Evolutionary conservation across 2,113 vertebrate species (phyloP).

Genomic region (Grammomys dolichurus): DNA sequence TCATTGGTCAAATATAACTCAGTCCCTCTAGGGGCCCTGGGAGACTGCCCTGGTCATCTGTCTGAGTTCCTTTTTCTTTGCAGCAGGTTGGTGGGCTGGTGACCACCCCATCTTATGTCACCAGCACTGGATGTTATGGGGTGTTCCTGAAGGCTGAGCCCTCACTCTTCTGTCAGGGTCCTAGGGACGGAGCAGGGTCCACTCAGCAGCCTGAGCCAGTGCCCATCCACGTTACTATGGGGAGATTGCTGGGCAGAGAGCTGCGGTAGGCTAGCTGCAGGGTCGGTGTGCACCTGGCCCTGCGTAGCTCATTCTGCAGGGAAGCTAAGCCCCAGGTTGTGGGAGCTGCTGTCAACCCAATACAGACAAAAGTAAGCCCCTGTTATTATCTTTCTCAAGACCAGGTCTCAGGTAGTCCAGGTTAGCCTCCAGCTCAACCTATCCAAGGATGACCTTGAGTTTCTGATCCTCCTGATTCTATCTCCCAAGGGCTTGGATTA

Average conservation of each 20-base stretch:
- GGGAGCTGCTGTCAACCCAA: neutral
- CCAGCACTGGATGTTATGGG: neutral
- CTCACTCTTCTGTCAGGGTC: neutral
- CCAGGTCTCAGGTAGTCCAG: neutral
- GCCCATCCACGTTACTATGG: neutral
- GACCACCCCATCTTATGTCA: neutral
- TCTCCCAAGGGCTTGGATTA: neutral
- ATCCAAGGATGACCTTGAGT: neutral
- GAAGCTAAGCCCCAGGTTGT: neutral
- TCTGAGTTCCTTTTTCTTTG: neutral
- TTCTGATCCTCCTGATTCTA: neutral
- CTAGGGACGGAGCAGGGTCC: neutral
- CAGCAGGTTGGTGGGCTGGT: neutral
- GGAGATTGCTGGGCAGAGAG: accelerated
- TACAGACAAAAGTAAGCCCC: neutral
- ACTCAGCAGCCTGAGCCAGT: neutral
- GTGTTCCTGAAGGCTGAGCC: neutral
- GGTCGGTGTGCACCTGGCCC: neutral
- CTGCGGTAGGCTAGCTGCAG: accelerated
- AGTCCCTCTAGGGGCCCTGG: neutral
- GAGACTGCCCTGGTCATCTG: neutral
- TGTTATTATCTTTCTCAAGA: neutral
- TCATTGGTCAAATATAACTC: neutral
- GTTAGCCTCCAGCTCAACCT: neutral
- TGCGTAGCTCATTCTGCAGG: neutral